A percentile compares a stretch with the other conserved stretches of the same genome.
Evolutionary conservation across 2,888 invertebrate species (phyloP).

Genomic region (Eumacrocentrus americanus): DNA sequence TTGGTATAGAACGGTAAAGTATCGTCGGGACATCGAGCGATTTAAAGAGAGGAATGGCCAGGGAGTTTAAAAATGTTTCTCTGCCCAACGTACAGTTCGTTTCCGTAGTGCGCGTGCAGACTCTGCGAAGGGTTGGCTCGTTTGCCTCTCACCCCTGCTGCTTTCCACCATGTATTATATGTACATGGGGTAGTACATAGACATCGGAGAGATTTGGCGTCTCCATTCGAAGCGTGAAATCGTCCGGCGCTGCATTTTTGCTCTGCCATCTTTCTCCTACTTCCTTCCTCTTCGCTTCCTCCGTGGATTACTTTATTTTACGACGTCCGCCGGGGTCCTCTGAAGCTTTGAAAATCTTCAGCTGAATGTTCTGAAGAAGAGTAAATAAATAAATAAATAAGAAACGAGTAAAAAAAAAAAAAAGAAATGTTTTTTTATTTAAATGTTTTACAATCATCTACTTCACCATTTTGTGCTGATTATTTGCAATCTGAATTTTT

Average conservation of each 20-base stretch:
- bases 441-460: background rate
- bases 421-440: background rate
- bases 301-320: slow-evolving; percentile 13
- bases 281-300: slow-evolving; percentile 33
- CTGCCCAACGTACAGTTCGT: slow-evolving; percentile 39
- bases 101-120: slow-evolving; percentile 35
- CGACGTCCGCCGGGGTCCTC: background rate
- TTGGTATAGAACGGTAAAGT: too few species aligned
- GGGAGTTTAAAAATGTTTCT: slow-evolving; percentile 47
- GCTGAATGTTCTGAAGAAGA: background rate
- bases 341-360: background rate
- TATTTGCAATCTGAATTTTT: background rate
- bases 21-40: too few species aligned
- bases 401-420: slow-evolving; percentile 1
- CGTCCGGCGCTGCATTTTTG: slow-evolving; percentile 49
- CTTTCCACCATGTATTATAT: background rate
- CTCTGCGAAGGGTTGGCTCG: slow-evolving; percentile 9
- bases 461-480: background rate
- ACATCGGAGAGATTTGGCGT: slow-evolving; percentile 38
- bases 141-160: background rate
- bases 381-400: too few species aligned
- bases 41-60: slow-evolving; percentile 45
- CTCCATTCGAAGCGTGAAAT: slow-evolving; percentile 45
- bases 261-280: slow-evolving; percentile 34
- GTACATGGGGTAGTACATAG: slow-evolving; percentile 19